phyloP scores from a whole-genome alignment of 2,888 invertebrate genomes.

The Protonemura montana region DNA sequence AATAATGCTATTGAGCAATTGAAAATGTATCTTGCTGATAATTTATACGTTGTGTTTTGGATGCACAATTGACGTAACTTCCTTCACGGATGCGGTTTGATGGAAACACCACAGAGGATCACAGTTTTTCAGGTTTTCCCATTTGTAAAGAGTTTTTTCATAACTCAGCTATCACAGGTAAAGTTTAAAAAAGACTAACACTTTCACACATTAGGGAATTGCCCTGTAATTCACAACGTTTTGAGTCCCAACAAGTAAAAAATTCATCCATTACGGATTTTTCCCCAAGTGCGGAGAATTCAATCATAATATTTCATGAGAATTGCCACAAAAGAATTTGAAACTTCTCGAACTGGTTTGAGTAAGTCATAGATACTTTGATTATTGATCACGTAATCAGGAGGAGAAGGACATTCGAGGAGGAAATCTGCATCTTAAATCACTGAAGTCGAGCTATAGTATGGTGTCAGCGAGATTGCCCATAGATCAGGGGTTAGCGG shows the following conservation, averaged over 20 bases:
- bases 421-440: constrained; percentile 40
- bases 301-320: background rate
- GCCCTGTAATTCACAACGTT: background rate
- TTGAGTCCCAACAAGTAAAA: background rate
- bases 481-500: background rate
- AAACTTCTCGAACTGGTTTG: constrained; percentile 19
- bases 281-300: background rate
- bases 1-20: background rate
- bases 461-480: constrained; percentile 1
- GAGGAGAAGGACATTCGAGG: constrained; percentile 23
- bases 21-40: background rate
- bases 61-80: background rate
- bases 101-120: background rate
- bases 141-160: background rate
- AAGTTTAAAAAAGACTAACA: background rate
- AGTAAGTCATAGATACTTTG: constrained; percentile 32
- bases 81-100: background rate
- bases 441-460: constrained; percentile 27
- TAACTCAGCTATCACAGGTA: background rate
- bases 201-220: background rate
- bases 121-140: background rate
- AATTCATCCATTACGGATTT: background rate
- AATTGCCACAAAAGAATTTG: background rate
- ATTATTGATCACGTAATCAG: constrained; percentile 41
- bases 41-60: background rate